A percentile compares a stretch with the other conserved stretches of the same genome.
Conservation (phyloP, 2,113 vertebrate genomes). For the Maccullochella peelii region DNA sequence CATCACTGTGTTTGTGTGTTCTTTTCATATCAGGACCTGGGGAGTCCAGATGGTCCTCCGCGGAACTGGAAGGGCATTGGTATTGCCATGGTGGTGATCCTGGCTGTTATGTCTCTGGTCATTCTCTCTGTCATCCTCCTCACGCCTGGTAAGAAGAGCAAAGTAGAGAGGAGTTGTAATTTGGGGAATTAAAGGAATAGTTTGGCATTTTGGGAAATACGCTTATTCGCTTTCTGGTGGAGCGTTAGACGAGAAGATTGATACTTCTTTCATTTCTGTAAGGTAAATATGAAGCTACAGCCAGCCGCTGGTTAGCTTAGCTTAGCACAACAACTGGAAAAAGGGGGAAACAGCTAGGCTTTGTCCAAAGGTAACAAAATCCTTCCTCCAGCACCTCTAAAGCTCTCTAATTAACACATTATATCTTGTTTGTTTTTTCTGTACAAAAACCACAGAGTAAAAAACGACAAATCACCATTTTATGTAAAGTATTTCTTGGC, state of each 20-base stretch:
- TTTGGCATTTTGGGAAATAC: background rate
- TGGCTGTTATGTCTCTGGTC: slow-evolving; percentile 86
- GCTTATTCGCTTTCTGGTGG: background rate
- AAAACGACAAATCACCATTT: background rate
- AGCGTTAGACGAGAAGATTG: background rate
- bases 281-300: background rate
- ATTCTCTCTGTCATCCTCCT: slow-evolving; percentile 85
- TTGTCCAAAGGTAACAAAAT: background rate
- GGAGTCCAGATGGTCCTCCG: slow-evolving; percentile 81
- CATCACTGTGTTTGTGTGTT: slow-evolving; percentile 46
- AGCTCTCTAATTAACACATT: background rate
- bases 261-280: background rate
- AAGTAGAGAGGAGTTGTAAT: background rate
- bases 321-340: slow-evolving; percentile 1
- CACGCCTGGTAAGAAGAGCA: slow-evolving; percentile 82
- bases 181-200: background rate
- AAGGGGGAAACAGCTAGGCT: background rate
- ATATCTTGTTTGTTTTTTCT: slow-evolving; percentile 16
- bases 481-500: slow-evolving; percentile 10
- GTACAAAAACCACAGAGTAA: background rate
- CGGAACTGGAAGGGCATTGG: slow-evolving; percentile 89
- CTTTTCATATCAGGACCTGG: slow-evolving; percentile 79
- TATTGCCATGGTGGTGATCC: slow-evolving; percentile 86
- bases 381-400: background rate
- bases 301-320: background rate